Percentiles rank a stretch among this genome's conserved stretches.
Conservation (phyloP, 2,113 vertebrate genomes). For the Equus przewalskii region DNA sequence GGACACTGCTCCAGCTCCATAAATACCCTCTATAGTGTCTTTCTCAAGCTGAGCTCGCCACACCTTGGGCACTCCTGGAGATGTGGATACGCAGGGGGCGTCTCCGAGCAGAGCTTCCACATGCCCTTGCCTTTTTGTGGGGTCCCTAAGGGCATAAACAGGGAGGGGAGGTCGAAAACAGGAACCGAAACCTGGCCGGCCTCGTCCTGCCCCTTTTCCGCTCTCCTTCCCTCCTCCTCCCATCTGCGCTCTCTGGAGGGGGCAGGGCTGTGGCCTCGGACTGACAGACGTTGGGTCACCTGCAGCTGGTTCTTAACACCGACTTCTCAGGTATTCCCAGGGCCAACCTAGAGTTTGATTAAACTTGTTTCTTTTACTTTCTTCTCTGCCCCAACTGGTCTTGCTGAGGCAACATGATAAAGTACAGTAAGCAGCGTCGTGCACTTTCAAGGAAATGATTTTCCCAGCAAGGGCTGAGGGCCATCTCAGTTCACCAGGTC, state of each 20-base stretch:
- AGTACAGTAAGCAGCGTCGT: rapidly evolving
- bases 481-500: background rate
- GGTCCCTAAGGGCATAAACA: background rate
- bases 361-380: background rate
- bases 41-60: background rate
- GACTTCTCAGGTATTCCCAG: background rate
- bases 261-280: rapidly evolving
- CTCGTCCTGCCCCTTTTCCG: rapidly evolving
- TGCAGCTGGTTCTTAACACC: rapidly evolving
- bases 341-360: background rate
- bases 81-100: rapidly evolving
- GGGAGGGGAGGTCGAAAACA: background rate
- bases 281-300: background rate
- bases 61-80: rapidly evolving
- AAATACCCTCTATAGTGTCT: rapidly evolving
- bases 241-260: rapidly evolving
- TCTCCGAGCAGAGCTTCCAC: background rate
- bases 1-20: background rate
- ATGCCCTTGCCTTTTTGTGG: rapidly evolving
- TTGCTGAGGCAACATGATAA: background rate
- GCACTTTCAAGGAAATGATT: background rate
- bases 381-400: background rate
- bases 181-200: rapidly evolving
- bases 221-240: too few species aligned
- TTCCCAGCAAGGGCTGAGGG: constrained; percentile 25